phyloP scores from a whole-genome alignment of 2,888 invertebrate genomes.

The Oxytorus armatus region DNA sequence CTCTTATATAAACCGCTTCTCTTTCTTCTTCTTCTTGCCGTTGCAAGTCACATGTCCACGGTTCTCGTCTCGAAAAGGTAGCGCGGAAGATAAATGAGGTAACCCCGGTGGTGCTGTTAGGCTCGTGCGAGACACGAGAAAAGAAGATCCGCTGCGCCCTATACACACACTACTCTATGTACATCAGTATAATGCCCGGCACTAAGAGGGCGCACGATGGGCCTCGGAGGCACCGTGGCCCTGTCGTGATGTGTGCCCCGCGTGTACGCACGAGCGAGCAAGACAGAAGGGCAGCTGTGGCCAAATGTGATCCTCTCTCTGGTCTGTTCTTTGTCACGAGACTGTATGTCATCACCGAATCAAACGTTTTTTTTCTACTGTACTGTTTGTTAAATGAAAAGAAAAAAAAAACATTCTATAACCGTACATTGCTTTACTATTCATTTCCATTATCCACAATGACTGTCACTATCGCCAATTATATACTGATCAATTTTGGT shows the following conservation, averaged over 20 bases:
- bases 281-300: conserved; percentile 65
- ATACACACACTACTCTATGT: conserved; percentile 4
- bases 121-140: conserved; percentile 56
- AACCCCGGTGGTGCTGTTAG: conserved; percentile 42
- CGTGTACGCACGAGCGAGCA: conserved; percentile 66
- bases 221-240: conserved; percentile 29
- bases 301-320: conserved; percentile 33
- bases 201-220: conserved; percentile 42
- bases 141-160: conserved; percentile 45
- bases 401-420: background rate
- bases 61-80: conserved; percentile 46
- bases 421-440: background rate
- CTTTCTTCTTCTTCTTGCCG: conserved; percentile 44
- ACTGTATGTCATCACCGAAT: conserved; percentile 44
- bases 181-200: conserved; percentile 7
- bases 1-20: background rate
- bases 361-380: conserved; percentile 28
- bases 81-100: conserved; percentile 55
- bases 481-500: background rate
- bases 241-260: conserved; percentile 11
- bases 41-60: conserved; percentile 57
- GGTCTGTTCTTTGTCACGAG: conserved; percentile 60
- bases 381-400: background rate
- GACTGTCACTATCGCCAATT: too few species aligned
- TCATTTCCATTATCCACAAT: background rate